Base-by-base conservation (phyloP, 1,140 invertebrate genomes). In the Triops cancriformis region DNA sequence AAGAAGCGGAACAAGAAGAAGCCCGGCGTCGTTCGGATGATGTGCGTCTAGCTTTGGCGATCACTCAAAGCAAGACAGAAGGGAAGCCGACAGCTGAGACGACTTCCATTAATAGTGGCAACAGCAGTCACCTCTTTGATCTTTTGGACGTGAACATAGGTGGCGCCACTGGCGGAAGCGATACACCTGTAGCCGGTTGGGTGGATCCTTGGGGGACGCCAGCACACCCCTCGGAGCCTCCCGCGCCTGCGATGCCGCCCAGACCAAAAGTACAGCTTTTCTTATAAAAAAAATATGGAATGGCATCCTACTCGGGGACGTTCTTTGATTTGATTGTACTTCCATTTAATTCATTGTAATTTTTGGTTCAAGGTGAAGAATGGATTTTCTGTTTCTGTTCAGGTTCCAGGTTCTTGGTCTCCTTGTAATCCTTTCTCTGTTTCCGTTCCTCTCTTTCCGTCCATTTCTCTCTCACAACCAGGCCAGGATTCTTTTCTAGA, bases 1-100 rank as follows among this genome's bases (percentile, higher is more conserved):
- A 99, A 85, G 98, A 99, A 87, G 96, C 97, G 31, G 97, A 99
- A 82, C 92, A 97, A 84, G 96, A 98, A 83, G 94, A 98, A 85
- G 91, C 96, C 81, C 91, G 95, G 84, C 88, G 94, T 74, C 90
- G 94, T 79, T 94, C 93, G 81, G 96, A 98, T 85, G 96, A 97
- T 84, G 92, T 98, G 73, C 89, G 96, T 81, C 87, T 98, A 79
- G 94, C 98, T 85, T 88, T 99, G 84, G 97, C 95, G 0, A 87
- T 98, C 72, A 94, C 93, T 83, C 94, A 97, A 86, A 96, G 94
- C 85, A 91, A 96, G 85, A 92, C 96, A 85, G 93, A 96, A 85
- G 93, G 93, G 82, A 92, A 92, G 91, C 92, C 83, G 11, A 18
- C 18, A 18, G 18, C 51, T 7, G 51, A 64, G 23, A 3, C 14